Evolutionary conservation across 2,113 vertebrate species (phyloP).

Genomic region (Verasper variegatus): DNA sequence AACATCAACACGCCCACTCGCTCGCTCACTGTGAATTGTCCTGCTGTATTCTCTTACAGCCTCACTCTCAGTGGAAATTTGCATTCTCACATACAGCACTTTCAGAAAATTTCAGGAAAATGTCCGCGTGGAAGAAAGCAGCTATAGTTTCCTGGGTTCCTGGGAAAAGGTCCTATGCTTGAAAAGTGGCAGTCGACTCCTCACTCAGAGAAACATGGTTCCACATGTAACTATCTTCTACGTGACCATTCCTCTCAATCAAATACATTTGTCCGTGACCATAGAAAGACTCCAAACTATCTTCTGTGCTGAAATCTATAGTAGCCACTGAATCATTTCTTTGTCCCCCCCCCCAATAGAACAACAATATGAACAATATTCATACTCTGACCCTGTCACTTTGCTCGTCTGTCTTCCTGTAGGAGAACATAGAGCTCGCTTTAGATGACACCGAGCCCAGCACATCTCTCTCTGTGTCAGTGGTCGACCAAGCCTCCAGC

Average conservation of each 20-base stretch:
- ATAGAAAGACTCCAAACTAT: neutral
- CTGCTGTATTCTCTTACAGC: no score
- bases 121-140: no score
- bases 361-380: neutral
- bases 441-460: constrained; percentile 90
- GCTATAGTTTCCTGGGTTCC: no score
- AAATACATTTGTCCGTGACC: neutral
- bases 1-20: no score
- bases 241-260: neutral
- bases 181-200: no score
- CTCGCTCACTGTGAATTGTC: no score
- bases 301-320: no score
- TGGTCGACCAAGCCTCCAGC: constrained; percentile 92
- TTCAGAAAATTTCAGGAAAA: no score
- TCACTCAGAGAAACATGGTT: no score
- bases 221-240: neutral
- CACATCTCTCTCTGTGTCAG: constrained; percentile 86
- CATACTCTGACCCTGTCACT: constrained; percentile 9
- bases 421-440: constrained; percentile 95
- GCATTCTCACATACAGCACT: no score
- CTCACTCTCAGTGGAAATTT: no score
- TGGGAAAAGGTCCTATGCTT: no score
- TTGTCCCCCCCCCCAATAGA: neutral
- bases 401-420: constrained; percentile 46
- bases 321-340: neutral